Evolutionary conservation across 1,140 invertebrate species (phyloP).

Genomic region (Lordiphosa stackelbergi): DNA sequence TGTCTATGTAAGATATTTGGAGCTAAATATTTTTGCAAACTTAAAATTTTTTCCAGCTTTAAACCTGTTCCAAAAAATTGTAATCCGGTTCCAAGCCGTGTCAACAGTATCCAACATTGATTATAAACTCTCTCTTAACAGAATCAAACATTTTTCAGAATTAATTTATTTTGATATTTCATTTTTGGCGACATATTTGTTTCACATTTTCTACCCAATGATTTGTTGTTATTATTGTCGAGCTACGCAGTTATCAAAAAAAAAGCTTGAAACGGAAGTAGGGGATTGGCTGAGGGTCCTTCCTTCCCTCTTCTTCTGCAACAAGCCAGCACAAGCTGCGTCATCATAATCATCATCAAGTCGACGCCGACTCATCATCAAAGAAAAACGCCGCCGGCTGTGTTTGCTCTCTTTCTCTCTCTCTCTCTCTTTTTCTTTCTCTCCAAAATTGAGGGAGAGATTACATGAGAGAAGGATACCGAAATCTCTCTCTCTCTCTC

Average conservation of each 20-base stretch:
- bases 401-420: constrained; percentile 14
- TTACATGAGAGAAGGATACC: constrained; percentile 39
- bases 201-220: constrained; percentile 26
- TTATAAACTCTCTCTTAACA: no score
- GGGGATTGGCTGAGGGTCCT: neutral
- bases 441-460: no score
- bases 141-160: no score
- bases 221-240: constrained; percentile 11
- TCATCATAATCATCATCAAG: constrained; percentile 27
- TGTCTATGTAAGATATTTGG: no score
- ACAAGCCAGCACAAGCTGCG: constrained; percentile 25
- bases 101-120: no score
- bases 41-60: no score
- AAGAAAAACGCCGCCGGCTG: constrained; percentile 37
- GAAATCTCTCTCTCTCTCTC: constrained; percentile 23
- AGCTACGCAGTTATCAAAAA: constrained; percentile 30
- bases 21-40: no score
- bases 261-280: constrained; percentile 24
- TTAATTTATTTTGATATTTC: constrained; percentile 6
- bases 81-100: no score
- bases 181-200: constrained; percentile 18
- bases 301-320: neutral
- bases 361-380: constrained; percentile 29
- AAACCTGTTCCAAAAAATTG: no score
- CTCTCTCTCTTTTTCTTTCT: constrained; percentile 10